Percentiles rank a stretch among this genome's conserved stretches.
Conservation (phyloP, 1,140 invertebrate genomes). For the Lepidurus apus region DNA sequence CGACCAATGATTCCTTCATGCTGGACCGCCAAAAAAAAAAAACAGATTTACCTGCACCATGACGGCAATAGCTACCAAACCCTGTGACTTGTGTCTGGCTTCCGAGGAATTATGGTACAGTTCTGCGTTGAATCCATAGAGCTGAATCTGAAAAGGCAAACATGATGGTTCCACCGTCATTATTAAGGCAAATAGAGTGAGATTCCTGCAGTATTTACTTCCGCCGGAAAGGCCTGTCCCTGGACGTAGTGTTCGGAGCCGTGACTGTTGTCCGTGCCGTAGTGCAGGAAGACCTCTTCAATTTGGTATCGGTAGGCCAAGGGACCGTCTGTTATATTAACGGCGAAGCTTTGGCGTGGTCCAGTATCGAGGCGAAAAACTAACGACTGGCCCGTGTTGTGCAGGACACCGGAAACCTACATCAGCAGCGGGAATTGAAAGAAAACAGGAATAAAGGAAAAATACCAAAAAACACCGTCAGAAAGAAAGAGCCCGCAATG, state of each 20-base stretch:
- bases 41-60: slow-evolving; percentile 66
- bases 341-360: slow-evolving; percentile 30
- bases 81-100: slow-evolving; percentile 78
- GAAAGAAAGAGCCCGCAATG: not conserved
- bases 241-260: slow-evolving; percentile 89
- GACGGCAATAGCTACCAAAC: slow-evolving; percentile 79
- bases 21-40: not conserved
- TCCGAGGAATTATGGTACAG: slow-evolving; percentile 87
- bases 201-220: slow-evolving; percentile 56
- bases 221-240: slow-evolving; percentile 83
- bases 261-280: slow-evolving; percentile 73
- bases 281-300: slow-evolving; percentile 83
- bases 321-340: slow-evolving; percentile 85
- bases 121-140: slow-evolving; percentile 89
- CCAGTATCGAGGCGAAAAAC: slow-evolving; percentile 41
- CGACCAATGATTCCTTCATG: no score
- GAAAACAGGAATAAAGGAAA: slow-evolving; percentile 30
- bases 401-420: slow-evolving; percentile 35
- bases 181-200: not conserved
- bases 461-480: slow-evolving; percentile 28
- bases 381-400: slow-evolving; percentile 38
- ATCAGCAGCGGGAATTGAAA: slow-evolving; percentile 49
- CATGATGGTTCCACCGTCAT: not conserved
- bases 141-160: slow-evolving; percentile 66
- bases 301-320: slow-evolving; percentile 93